Evolutionary conservation across 2,113 vertebrate genomes (phyloP).

Genomic region (Gopherus flavomarginatus): DNA sequence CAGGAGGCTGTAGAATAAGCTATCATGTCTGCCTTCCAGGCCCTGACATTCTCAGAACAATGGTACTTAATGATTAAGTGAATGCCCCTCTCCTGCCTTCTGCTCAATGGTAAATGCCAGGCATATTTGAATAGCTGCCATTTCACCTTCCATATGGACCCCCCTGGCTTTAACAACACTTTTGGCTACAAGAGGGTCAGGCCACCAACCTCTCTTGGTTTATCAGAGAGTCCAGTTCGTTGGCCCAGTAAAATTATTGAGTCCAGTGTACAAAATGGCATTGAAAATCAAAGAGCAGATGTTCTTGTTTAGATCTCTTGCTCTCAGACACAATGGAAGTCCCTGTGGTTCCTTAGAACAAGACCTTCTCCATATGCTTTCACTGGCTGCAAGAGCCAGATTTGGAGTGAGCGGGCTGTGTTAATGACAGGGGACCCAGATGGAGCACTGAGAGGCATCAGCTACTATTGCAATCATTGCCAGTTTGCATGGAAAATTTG

Average conservation of each 20-base stretch:
- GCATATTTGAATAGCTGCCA: neutral
- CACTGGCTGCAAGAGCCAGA: neutral
- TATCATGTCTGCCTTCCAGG: neutral
- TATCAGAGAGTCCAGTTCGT: neutral
- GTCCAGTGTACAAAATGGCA: fast-evolving
- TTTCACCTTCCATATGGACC: neutral
- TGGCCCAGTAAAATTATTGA: neutral
- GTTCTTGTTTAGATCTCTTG: neutral
- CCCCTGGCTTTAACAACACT: fast-evolving
- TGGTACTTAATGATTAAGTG: neutral
- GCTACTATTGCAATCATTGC: fast-evolving
- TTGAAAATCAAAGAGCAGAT: neutral
- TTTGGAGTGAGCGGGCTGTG: neutral
- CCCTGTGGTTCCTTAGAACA: neutral
- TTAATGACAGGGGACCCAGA: neutral
- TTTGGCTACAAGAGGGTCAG: neutral
- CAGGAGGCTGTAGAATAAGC: neutral
- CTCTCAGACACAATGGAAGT: neutral
- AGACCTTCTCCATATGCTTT: neutral
- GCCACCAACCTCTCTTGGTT: fast-evolving
- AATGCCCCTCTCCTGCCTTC: neutral
- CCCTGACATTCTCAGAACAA: neutral
- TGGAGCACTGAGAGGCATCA: neutral
- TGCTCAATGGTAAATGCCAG: neutral
- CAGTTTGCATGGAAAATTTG: neutral